Evolutionary conservation across 2,888 invertebrate genomes (phyloP).

Genomic region (Brassicogethes aeneus): DNA sequence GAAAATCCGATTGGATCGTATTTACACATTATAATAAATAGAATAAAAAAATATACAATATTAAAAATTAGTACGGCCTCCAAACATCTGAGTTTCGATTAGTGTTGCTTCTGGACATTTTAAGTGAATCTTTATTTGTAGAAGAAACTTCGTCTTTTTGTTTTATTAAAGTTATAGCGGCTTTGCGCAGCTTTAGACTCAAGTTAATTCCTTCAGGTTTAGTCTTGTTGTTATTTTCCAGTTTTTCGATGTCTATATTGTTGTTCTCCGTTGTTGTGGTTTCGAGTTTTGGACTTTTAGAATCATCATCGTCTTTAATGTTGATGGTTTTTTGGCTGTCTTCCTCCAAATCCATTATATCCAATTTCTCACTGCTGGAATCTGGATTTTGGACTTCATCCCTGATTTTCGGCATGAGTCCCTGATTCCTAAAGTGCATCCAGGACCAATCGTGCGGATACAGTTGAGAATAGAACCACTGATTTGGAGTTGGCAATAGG

Average conservation of each 20-base stretch:
- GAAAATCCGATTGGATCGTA: too few relatives aligned
- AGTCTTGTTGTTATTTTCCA: slow-evolving; percentile 6
- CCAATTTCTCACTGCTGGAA: slow-evolving; percentile 28
- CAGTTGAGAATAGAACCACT: slow-evolving; percentile 70
- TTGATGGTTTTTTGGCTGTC: slow-evolving; percentile 11
- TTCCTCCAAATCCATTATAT: slow-evolving; percentile 27
- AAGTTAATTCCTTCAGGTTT: slow-evolving; percentile 35
- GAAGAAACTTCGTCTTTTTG: slow-evolving; percentile 40
- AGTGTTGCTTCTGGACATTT: slow-evolving; percentile 39
- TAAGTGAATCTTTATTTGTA: slow-evolving; percentile 29
- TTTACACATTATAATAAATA: background rate
- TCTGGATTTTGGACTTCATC: slow-evolving; percentile 23
- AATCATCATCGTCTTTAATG: background rate
- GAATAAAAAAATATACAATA: background rate
- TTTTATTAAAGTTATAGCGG: slow-evolving; percentile 35
- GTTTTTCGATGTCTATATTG: slow-evolving; percentile 5
- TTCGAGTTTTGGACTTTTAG: slow-evolving; percentile 1
- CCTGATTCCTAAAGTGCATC: slow-evolving; percentile 45
- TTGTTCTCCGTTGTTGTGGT: background rate
- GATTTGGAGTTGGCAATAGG: slow-evolving; percentile 64
- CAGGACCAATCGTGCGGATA: slow-evolving; percentile 65
- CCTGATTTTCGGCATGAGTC: background rate
- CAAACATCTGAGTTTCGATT: slow-evolving; percentile 61
- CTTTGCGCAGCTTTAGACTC: slow-evolving; percentile 33
- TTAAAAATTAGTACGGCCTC: slow-evolving; percentile 56